Conservation (phyloP, 2,797 vertebrate genomes). For the Ciconia nigra region DNA sequence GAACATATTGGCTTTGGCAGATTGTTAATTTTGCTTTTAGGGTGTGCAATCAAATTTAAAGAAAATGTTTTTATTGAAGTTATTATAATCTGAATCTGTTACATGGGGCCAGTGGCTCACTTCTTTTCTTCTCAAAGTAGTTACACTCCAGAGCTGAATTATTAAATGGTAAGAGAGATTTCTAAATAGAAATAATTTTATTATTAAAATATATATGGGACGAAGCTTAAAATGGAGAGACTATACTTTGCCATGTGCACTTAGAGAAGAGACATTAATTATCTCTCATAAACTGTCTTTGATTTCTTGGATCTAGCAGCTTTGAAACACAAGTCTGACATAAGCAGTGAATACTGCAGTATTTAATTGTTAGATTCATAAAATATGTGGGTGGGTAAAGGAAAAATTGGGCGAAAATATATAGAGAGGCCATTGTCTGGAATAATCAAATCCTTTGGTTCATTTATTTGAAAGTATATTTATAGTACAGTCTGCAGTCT, state of each 20-base stretch:
- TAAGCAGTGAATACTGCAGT: not conserved
- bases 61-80: not conserved
- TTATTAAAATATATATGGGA: not conserved
- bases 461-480: not conserved
- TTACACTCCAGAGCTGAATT: not conserved
- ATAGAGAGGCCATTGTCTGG: not conserved
- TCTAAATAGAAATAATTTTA: not conserved
- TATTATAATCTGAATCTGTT: not conserved
- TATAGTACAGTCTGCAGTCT: not conserved
- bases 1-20: slow-evolving; percentile 1
- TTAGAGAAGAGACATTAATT: not conserved
- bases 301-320: not conserved
- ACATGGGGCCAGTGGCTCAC: not conserved
- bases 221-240: not conserved
- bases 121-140: not conserved
- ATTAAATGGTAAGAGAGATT: not conserved
- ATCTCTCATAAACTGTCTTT: not conserved
- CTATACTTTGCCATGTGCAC: not conserved
- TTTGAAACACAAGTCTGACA: not conserved
- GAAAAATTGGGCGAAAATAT: not conserved
- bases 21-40: slow-evolving; percentile 44
- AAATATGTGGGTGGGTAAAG: not conserved
- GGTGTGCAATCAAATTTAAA: not conserved
- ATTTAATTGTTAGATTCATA: not conserved
- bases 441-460: not conserved